Evolutionary conservation across 1,140 invertebrate genomes (phyloP), one percentile per base, ranked within the genome.

Genomic region (Dendroctonus ponderosae): DNA sequence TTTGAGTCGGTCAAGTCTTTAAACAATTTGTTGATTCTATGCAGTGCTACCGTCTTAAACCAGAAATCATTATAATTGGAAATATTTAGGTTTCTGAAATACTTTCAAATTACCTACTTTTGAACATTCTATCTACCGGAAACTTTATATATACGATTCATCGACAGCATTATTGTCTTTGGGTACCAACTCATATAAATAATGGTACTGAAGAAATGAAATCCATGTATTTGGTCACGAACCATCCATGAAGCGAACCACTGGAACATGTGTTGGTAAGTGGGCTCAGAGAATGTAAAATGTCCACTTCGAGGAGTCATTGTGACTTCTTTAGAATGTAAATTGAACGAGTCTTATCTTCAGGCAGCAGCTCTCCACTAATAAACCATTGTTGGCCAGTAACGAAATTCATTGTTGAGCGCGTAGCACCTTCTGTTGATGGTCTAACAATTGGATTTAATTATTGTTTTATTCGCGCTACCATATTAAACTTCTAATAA

Each of bases 311-410:
- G 57, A 60, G 69, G 48, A 71, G 66, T 71, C 71, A 74, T 73
- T 75, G 71, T 74, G 65, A 69, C 62, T 71, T 67, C 66, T 73
- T 75, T 72, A 72, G 74, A 75, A 75, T 75, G 72, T 74, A 75
- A 75, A 75, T 75, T 75, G 74, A 75, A 75, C 71, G 70, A 70
- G 72, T 73, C 74, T 75, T 74, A 75, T 75, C 74, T 74, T 56
- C 65, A 70, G 71, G 67, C 69, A 74, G 71, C 71, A 70, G 70
- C 69, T 70, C 73, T 72, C 71, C 70, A 76, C 73, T 76, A 75
- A 76, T 76, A 76, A 75, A 76, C 72, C 75, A 76, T 76, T 76
- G 75, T 76, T 75, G 67, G 65, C 70, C 71, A 66, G 72, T 75
- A 75, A 75, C 69, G 71, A 75, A 75, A 73, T 66, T 59, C 66